phyloP scores from a whole-genome alignment of 2,113 vertebrate species.

The Diphyllodes magnificus region DNA sequence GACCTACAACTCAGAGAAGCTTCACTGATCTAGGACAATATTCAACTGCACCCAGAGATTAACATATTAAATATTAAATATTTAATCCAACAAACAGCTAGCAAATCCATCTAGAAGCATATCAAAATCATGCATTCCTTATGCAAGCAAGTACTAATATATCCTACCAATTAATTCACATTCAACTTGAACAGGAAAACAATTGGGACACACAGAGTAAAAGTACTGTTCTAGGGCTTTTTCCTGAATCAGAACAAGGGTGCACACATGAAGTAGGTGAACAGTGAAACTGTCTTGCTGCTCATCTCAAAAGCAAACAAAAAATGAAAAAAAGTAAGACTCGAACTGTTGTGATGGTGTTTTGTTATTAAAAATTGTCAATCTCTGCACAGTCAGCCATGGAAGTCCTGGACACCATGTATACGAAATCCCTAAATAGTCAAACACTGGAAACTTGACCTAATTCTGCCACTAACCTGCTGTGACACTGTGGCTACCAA shows the following conservation, averaged over 20 bases:
- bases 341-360: rapidly evolving
- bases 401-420: rapidly evolving
- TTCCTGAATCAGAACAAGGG: too few species aligned
- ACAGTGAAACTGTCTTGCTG: not conserved
- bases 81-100: not conserved
- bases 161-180: not conserved
- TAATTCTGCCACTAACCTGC: not conserved
- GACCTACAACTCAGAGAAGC: not conserved
- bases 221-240: not conserved
- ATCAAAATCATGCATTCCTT: not conserved
- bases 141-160: not conserved
- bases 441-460: not conserved
- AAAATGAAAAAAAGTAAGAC: rapidly evolving
- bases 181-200: not conserved
- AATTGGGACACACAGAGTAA: not conserved
- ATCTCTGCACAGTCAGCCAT: not conserved
- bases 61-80: not conserved
- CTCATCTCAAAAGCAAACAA: not conserved
- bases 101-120: not conserved
- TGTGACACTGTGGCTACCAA: not conserved
- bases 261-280: not conserved
- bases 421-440: not conserved
- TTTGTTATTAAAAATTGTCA: not conserved
- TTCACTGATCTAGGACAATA: not conserved
- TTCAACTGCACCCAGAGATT: not conserved